phyloP scores from a whole-genome alignment of 2,797 vertebrate species.

The Tamandua tetradactyla region DNA sequence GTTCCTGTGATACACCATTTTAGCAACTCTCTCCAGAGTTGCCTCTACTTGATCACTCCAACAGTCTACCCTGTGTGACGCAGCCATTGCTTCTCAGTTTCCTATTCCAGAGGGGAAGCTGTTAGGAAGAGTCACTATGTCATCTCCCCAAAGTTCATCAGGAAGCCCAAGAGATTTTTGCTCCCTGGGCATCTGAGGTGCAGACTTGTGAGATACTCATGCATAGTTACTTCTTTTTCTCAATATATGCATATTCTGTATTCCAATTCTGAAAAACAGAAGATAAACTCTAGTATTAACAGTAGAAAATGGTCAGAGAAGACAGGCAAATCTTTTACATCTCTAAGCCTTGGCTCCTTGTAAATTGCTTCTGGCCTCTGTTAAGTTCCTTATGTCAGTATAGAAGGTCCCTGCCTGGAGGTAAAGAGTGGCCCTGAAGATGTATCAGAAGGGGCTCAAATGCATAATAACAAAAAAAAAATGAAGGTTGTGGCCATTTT shows the following conservation, averaged over 20 bases:
- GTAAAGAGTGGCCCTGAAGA: not conserved
- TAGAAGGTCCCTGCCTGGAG: not conserved
- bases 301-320: not conserved
- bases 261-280: not conserved
- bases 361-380: not conserved
- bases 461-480: not conserved
- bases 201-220: not conserved
- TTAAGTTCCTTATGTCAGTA: not conserved
- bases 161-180: too few species aligned
- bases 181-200: too few species aligned
- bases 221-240: not conserved
- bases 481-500: not conserved
- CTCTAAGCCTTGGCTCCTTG: not conserved
- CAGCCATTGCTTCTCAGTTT: not conserved
- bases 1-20: rapidly evolving
- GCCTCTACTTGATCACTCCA: not conserved
- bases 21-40: too few species aligned
- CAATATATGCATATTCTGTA: too few species aligned
- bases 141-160: too few species aligned
- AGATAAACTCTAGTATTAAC: not conserved
- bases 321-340: not conserved
- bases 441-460: not conserved
- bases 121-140: not conserved
- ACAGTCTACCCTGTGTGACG: not conserved
- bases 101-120: not conserved